A percentile compares a stretch with the other conserved stretches of the same genome.
These are phyloP conservation scores for Ennomos erosarius DNA, from an alignment of 2,888 invertebrate genomes.

Conservation along the genomic window DNA sequence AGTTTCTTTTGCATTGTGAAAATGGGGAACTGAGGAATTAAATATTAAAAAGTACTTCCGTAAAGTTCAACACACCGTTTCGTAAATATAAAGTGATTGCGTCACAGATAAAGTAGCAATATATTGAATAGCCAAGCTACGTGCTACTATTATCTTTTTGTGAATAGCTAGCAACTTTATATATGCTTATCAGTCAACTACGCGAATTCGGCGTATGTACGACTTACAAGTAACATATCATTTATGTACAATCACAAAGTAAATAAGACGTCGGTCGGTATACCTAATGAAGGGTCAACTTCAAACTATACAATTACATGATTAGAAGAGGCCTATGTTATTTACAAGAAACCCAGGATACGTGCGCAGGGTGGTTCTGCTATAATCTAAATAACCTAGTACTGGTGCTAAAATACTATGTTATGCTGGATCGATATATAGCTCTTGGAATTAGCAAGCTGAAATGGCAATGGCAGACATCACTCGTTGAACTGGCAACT, in stretches of 20 bases:
- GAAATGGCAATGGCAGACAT: too few species aligned
- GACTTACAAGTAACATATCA: conserved; percentile 23
- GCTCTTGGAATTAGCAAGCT: too few species aligned
- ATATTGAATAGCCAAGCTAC: too few species aligned
- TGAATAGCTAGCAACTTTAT: conserved; percentile 37
- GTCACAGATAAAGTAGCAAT: conserved; percentile 48
- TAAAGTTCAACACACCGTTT: conserved; percentile 21
- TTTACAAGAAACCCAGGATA: not conserved
- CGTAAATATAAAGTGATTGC: conserved; percentile 28
- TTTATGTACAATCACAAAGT: conserved; percentile 26
- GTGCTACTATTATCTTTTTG: too few species aligned
- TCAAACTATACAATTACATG: conserved; percentile 9
- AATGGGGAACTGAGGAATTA: not conserved
- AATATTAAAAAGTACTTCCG: not conserved
- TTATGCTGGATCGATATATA: too few species aligned
- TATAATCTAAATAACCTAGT: too few species aligned
- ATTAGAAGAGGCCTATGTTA: not conserved
- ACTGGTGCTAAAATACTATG: too few species aligned
- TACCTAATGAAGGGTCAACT: conserved; percentile 10
- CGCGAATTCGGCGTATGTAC: conserved; percentile 37
- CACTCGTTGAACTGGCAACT: too few species aligned
- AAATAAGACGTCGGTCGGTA: not conserved
- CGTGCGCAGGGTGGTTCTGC: too few species aligned
- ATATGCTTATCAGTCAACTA: conserved; percentile 43
- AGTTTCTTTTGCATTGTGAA: too few species aligned